phyloP scores from a whole-genome alignment of 1,140 invertebrate genomes.

The Eulimnadia texana region DNA sequence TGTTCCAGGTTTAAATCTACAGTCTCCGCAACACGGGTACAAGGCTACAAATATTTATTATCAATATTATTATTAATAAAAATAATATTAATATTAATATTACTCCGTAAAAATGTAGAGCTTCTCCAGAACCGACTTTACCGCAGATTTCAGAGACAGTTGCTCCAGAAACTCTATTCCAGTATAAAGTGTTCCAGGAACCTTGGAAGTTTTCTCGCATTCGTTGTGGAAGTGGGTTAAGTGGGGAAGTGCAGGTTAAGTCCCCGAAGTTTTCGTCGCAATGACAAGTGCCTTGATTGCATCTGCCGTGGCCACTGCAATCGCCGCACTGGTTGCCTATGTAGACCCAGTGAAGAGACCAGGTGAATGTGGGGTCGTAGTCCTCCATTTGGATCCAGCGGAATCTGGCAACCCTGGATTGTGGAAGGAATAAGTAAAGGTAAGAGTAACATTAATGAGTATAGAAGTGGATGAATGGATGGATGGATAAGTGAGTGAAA shows the following conservation, averaged over 20 bases:
- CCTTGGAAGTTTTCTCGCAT: slow-evolving; percentile 27
- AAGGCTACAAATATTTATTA: slow-evolving; percentile 23
- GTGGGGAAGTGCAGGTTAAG: slow-evolving; percentile 23
- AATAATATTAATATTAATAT: background rate
- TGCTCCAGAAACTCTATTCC: slow-evolving; percentile 28
- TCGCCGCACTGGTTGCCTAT: slow-evolving; percentile 22
- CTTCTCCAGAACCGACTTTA: slow-evolving; percentile 27
- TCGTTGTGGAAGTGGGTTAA: slow-evolving; percentile 23
- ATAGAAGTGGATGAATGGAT: too few relatives aligned
- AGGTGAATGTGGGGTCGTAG: slow-evolving; percentile 19
- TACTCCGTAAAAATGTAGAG: slow-evolving; percentile 33
- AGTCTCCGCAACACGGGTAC: slow-evolving; percentile 29
- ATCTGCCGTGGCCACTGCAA: slow-evolving; percentile 23
- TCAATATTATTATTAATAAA: background rate
- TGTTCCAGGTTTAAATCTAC: slow-evolving; percentile 29
- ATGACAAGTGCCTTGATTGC: slow-evolving; percentile 22
- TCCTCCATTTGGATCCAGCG: slow-evolving; percentile 20
- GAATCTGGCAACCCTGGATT: slow-evolving; percentile 19
- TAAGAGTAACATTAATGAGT: too few relatives aligned
- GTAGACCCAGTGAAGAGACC: slow-evolving; percentile 24
- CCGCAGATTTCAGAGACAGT: slow-evolving; percentile 27
- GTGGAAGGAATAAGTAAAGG: background rate
- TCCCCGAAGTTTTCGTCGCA: slow-evolving; percentile 28
- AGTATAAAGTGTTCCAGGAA: slow-evolving; percentile 20
- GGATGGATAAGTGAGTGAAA: too few relatives aligned